Conservation (phyloP, 2,113 vertebrate species). For the Anhinga anhinga region DNA sequence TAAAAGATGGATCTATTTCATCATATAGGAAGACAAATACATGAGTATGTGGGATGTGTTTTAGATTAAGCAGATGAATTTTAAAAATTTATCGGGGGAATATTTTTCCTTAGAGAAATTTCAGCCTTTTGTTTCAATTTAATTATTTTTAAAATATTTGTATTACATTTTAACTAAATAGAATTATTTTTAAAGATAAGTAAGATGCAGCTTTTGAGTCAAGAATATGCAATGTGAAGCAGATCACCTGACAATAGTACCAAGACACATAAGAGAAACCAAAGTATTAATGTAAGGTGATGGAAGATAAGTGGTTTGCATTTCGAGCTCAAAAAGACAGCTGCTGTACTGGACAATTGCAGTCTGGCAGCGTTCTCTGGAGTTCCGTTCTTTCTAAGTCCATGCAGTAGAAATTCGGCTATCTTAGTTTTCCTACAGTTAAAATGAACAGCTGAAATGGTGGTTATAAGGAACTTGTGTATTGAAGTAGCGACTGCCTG, state of each 20-base stretch:
- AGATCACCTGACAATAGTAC: neutral
- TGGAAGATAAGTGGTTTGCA: neutral
- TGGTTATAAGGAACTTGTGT: neutral
- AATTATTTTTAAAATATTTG: neutral
- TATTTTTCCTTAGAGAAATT: neutral
- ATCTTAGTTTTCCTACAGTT: neutral
- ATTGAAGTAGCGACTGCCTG: neutral
- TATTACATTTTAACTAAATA: neutral
- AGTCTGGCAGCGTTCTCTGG: neutral
- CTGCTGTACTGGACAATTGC: neutral
- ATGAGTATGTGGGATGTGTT: neutral
- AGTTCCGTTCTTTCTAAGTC: neutral
- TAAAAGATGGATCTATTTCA: neutral
- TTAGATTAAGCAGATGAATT: neutral
- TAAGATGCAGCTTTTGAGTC: neutral
- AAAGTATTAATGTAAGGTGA: neutral
- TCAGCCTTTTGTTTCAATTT: neutral
- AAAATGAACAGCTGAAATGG: neutral
- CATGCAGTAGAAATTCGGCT: neutral
- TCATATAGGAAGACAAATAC: neutral
- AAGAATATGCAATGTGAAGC: neutral
- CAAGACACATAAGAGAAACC: neutral
- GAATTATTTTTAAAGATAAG: neutral
- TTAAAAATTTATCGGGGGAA: neutral
- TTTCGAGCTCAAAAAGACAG: neutral